Evolutionary conservation across 2,888 invertebrate species (phyloP).

Genomic region (Cheilosia vulpina): DNA sequence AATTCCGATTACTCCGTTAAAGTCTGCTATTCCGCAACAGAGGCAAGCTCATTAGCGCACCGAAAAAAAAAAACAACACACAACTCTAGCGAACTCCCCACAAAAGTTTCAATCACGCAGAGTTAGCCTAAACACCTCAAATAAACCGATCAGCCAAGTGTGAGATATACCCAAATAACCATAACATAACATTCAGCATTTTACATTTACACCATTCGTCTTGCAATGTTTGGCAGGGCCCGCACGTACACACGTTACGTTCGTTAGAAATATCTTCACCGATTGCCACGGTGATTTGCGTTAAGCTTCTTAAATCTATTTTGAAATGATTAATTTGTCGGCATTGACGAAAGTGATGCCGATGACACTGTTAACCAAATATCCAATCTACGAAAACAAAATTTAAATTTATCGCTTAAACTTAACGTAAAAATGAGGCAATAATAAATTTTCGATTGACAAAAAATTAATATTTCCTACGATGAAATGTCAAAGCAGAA

Average conservation of each 20-base stretch:
- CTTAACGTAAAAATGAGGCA: constrained; percentile 24
- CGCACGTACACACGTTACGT: neutral
- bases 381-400: constrained; percentile 16
- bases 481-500: constrained; percentile 26
- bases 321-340: constrained; percentile 35
- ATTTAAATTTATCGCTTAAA: constrained; percentile 18
- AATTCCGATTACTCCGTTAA: neutral
- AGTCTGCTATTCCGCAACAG: constrained; percentile 12
- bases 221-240: constrained; percentile 22
- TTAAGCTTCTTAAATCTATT: constrained; percentile 8
- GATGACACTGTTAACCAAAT: constrained; percentile 28
- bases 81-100: neutral
- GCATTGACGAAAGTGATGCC: constrained; percentile 38
- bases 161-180: constrained; percentile 11
- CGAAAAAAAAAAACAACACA: neutral
- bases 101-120: neutral
- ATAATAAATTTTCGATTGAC: constrained; percentile 10
- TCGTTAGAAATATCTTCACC: neutral
- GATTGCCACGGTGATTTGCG: neutral
- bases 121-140: neutral
- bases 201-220: constrained; percentile 23
- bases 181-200: constrained; percentile 22
- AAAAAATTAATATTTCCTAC: constrained; percentile 7
- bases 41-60: constrained; percentile 19
- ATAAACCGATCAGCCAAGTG: constrained; percentile 14